These are phyloP conservation scores for Delphinapterus leucas DNA, from an alignment of 2,113 vertebrate species.

Conservation along the genomic window DNA sequence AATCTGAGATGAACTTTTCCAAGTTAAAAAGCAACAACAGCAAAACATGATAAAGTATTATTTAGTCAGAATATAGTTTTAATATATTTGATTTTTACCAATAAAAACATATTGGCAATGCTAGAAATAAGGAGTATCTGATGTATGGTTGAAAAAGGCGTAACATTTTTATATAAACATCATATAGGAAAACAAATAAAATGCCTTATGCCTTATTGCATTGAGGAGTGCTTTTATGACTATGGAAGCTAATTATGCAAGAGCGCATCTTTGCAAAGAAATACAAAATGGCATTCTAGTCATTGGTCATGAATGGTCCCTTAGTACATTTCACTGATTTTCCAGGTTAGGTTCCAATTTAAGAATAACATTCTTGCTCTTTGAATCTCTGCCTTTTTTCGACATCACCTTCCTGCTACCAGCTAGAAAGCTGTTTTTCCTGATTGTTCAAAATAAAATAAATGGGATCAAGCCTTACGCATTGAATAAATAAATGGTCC, in stretches of 20 bases:
- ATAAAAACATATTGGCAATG: background rate
- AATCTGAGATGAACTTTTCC: slow-evolving; percentile 9
- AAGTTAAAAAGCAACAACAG: background rate
- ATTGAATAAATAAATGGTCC: background rate
- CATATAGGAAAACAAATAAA: background rate
- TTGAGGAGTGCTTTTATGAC: background rate
- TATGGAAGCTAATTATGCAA: background rate
- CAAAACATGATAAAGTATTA: background rate
- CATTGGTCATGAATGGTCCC: background rate
- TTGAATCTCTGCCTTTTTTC: background rate
- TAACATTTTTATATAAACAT: background rate
- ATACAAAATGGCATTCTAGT: background rate
- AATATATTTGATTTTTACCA: slow-evolving; percentile 21
- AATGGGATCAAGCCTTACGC: background rate
- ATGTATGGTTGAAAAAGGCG: background rate
- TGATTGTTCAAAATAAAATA: slow-evolving; percentile 18
- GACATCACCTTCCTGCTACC: background rate
- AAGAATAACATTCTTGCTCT: background rate
- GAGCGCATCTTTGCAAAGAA: background rate
- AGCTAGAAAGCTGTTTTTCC: background rate
- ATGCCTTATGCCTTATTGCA: background rate
- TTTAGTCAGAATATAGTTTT: background rate
- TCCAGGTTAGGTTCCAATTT: background rate
- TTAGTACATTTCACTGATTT: background rate
- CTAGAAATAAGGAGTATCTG: slow-evolving; percentile 7